phyloP scores from a whole-genome alignment of 2,888 invertebrate species.

The Ischnus inquisitorius region DNA sequence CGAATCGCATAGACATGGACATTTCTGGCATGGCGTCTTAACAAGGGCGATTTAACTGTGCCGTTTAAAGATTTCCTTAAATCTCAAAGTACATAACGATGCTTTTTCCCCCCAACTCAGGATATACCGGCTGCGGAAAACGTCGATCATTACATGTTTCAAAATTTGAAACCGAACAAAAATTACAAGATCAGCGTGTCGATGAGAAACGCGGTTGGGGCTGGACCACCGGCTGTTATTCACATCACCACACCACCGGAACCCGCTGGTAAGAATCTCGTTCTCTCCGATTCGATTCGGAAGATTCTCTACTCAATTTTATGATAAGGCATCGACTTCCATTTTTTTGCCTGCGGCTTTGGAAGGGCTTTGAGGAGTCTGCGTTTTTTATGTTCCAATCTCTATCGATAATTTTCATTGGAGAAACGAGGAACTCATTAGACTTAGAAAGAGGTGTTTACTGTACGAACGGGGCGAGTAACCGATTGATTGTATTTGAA shows the following conservation, averaged over 20 bases:
- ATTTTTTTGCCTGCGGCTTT: too few species aligned
- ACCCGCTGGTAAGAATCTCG: constrained; percentile 87
- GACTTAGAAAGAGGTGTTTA: too few species aligned
- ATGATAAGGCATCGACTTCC: too few species aligned
- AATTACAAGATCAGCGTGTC: constrained; percentile 93
- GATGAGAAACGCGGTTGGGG: constrained; percentile 93
- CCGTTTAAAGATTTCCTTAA: background rate
- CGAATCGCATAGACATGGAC: constrained; percentile 76
- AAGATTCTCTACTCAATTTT: too few species aligned
- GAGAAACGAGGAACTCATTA: too few species aligned
- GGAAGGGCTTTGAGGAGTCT: too few species aligned
- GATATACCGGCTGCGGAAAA: constrained; percentile 92
- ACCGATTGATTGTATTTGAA: constrained; percentile 52
- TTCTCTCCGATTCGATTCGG: background rate
- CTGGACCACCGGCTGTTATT: constrained; percentile 90
- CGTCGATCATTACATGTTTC: constrained; percentile 90
- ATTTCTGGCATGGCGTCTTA: constrained; percentile 83
- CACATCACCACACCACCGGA: constrained; percentile 90
- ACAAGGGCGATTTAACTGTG: constrained; percentile 63
- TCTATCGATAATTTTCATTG: too few species aligned
- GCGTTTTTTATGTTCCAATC: too few species aligned
- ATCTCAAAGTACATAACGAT: background rate
- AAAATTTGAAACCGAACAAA: constrained; percentile 90
- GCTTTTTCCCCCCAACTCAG: constrained; percentile 84
- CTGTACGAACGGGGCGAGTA: too few species aligned